A percentile compares a stretch with the other conserved stretches of the same genome.
Evolutionary conservation across 1,140 invertebrate genomes (phyloP).

Genomic region (Stegodyphus dumicola): DNA sequence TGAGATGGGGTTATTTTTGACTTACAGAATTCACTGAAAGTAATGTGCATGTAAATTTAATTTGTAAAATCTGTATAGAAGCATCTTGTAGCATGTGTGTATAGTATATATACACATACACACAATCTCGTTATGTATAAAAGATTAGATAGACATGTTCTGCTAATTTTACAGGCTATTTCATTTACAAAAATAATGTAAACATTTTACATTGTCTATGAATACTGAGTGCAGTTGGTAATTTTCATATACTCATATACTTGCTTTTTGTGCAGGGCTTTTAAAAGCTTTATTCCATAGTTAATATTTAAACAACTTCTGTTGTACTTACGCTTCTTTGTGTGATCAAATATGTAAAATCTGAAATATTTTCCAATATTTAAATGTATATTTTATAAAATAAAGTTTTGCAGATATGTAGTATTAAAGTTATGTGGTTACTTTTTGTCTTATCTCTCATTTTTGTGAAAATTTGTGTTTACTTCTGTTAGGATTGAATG

Average conservation of each 20-base stretch:
- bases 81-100: constrained; percentile 1
- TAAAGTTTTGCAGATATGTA: constrained; percentile 44
- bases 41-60: background rate
- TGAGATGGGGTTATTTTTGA: background rate
- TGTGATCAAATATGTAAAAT: constrained; percentile 21
- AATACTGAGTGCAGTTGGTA: constrained; percentile 1
- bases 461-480: background rate
- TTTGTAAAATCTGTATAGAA: constrained; percentile 46
- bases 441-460: background rate
- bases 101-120: constrained; percentile 4
- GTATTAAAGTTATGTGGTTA: background rate
- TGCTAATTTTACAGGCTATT: background rate
- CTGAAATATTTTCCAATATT: constrained; percentile 41
- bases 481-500: background rate
- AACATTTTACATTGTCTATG: background rate
- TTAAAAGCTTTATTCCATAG: background rate
- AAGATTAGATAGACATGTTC: background rate
- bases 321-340: constrained; percentile 24
- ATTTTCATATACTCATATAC: background rate
- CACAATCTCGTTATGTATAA: background rate
- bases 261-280: constrained; percentile 10
- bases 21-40: background rate
- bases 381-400: constrained; percentile 51
- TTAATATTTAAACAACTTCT: constrained; percentile 7
- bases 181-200: background rate